Conservation (phyloP, 2,113 vertebrate genomes). For the Takifugu bimaculatus region DNA sequence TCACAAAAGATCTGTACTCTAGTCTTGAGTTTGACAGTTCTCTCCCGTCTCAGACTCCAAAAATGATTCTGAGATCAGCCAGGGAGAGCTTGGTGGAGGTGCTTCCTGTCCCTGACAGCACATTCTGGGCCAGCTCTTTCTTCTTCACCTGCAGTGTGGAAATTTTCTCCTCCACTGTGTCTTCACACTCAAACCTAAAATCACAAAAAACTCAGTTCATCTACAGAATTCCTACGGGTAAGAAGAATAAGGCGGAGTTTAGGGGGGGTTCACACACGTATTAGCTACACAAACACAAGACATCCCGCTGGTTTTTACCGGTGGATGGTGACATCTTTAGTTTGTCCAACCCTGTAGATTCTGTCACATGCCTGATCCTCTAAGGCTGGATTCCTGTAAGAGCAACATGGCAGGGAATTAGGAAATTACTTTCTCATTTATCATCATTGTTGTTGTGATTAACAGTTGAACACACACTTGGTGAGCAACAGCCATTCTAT, state of each 20-base stretch:
- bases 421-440: too few relatives aligned
- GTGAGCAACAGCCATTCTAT: not conserved
- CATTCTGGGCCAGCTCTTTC: conserved; percentile 88
- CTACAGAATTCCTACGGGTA: too few relatives aligned
- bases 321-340: conserved; percentile 88
- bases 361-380: conserved; percentile 96
- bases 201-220: conserved; percentile 7
- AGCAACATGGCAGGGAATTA: not conserved
- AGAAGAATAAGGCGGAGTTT: too few relatives aligned
- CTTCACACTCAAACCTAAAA: conserved; percentile 88
- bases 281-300: not conserved
- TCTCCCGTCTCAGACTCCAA: conserved; percentile 71
- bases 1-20: not conserved
- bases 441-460: too few relatives aligned
- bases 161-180: conserved; percentile 95
- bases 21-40: not conserved
- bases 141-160: conserved; percentile 85
- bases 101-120: conserved; percentile 84
- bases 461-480: too few relatives aligned
- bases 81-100: conserved; percentile 84
- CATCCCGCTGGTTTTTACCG: conserved; percentile 68
- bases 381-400: conserved; percentile 89
- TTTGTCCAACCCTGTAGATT: conserved; percentile 92
- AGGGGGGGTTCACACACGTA: not conserved
- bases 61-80: conserved; percentile 88